These are phyloP conservation scores for Schrankia costaestrigalis DNA, from an alignment of 2,888 invertebrate species.

Conservation along the genomic window DNA sequence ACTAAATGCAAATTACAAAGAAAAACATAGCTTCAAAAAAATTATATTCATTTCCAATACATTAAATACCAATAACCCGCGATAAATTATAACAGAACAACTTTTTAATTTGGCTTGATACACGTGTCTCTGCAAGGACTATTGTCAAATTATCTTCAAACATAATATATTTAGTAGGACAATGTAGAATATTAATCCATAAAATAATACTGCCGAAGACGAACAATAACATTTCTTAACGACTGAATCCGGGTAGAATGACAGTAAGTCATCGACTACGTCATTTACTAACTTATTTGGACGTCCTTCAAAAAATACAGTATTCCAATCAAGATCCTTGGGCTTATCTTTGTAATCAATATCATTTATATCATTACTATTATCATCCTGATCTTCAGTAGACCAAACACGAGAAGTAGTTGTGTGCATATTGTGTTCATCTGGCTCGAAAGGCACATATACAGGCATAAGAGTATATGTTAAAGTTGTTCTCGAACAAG, in stretches of 20 bases:
- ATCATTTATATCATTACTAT: background rate
- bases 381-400: background rate
- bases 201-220: background rate
- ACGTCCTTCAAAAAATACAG: slow-evolving; percentile 2
- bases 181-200: no score
- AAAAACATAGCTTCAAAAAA: no score
- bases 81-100: no score
- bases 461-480: slow-evolving; percentile 12
- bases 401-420: background rate
- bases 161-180: no score
- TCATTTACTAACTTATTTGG: slow-evolving; percentile 6
- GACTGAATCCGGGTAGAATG: slow-evolving; percentile 4
- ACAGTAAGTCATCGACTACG: slow-evolving; percentile 5
- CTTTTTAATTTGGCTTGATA: no score
- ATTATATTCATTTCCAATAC: no score
- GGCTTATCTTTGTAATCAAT: background rate
- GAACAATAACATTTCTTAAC: slow-evolving; percentile 10
- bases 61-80: no score
- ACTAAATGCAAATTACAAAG: no score
- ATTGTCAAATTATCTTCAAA: no score
- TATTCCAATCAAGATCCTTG: background rate
- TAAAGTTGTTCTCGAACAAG: slow-evolving; percentile 11
- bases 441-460: slow-evolving; percentile 14
- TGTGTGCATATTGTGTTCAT: slow-evolving; percentile 1
- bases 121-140: no score